Conservation (phyloP, 2,797 vertebrate species). For the Avahi laniger region DNA sequence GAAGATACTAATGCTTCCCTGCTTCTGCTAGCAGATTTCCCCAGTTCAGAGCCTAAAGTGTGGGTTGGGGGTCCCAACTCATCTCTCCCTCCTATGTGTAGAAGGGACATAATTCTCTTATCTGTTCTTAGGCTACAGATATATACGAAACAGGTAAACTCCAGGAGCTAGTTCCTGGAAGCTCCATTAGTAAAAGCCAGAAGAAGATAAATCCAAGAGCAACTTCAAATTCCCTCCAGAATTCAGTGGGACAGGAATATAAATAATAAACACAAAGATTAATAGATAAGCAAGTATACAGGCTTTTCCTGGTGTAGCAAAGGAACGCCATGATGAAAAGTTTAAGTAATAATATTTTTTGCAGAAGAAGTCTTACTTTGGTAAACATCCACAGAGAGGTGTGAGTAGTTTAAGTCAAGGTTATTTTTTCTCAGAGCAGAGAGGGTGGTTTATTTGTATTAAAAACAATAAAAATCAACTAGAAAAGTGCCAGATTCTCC, state of each 20-base stretch:
- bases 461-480: neutral
- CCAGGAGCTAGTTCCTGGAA: neutral
- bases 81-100: neutral
- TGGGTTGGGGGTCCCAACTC: neutral
- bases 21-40: neutral
- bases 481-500: neutral
- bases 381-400: neutral
- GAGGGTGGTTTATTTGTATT: neutral
- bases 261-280: neutral
- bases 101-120: neutral
- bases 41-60: neutral
- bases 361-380: neutral
- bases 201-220: neutral
- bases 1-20: neutral
- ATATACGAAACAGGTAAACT: neutral
- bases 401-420: neutral
- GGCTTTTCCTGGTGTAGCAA: conserved; percentile 5
- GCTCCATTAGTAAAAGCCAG: neutral
- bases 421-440: neutral
- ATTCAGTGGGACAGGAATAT: neutral
- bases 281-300: neutral
- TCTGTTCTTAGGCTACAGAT: neutral
- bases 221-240: neutral
- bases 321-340: neutral
- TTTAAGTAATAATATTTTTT: neutral